phyloP scores from a whole-genome alignment of 2,797 vertebrate genomes.

The Phalanger gymnotis region DNA sequence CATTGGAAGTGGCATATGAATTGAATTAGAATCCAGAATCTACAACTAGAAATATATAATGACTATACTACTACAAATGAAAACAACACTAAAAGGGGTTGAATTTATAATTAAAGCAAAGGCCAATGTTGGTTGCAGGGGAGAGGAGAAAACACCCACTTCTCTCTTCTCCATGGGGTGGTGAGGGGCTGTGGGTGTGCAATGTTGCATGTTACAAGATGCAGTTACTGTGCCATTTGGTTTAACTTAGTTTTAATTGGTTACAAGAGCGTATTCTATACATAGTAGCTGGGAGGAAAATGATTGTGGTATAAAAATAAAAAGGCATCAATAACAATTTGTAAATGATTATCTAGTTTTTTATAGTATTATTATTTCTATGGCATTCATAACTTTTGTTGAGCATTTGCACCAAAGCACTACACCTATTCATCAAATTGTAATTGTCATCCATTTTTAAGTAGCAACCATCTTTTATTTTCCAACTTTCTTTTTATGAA shows the following conservation, averaged over 20 bases:
- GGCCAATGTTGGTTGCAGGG: background rate
- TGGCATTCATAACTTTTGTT: background rate
- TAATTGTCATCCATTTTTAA: constrained; percentile 38
- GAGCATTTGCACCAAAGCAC: background rate
- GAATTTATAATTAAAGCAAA: background rate
- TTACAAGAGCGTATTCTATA: background rate
- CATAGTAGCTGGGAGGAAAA: background rate
- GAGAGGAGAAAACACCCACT: background rate
- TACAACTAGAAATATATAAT: background rate
- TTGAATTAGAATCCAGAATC: background rate
- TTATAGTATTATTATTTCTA: constrained; percentile 48
- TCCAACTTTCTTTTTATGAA: constrained; percentile 33
- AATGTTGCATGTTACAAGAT: background rate
- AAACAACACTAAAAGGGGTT: background rate
- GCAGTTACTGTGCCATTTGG: background rate
- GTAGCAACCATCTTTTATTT: background rate
- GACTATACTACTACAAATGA: background rate
- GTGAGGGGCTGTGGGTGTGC: background rate
- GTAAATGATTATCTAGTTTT: background rate
- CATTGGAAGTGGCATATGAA: background rate
- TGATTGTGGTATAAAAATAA: background rate
- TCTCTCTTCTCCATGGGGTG: background rate
- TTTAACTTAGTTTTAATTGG: background rate
- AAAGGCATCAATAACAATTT: constrained; percentile 1
- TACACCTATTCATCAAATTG: background rate